These are phyloP conservation scores for Ophraella communa DNA, from an alignment of 2,888 invertebrate species.

Conservation along the genomic window DNA sequence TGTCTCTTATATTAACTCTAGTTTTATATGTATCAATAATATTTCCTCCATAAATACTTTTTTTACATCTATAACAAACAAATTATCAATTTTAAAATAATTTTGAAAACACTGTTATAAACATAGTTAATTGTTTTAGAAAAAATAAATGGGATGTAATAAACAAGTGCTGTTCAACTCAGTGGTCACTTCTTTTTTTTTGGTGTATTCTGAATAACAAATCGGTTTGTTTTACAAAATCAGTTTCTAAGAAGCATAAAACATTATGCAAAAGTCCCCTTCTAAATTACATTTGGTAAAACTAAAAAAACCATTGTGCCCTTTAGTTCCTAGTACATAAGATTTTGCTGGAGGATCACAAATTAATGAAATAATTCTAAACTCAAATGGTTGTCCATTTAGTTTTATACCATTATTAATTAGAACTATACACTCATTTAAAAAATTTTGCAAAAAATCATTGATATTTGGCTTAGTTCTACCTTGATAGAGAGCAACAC, in stretches of 20 bases:
- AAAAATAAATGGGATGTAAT: no score
- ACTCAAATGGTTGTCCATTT: slow-evolving; percentile 6
- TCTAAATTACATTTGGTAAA: slow-evolving; percentile 22
- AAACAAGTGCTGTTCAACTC: no score
- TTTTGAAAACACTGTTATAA: no score
- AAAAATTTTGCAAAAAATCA: slow-evolving; percentile 23
- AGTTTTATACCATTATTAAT: slow-evolving; percentile 19
- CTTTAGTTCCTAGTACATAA: slow-evolving; percentile 6
- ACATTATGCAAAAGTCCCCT: slow-evolving; percentile 17
- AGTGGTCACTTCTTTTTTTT: no score
- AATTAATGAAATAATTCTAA: slow-evolving; percentile 12
- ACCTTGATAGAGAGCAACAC: slow-evolving; percentile 18
- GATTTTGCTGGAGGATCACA: slow-evolving; percentile 25
- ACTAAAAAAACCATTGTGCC: slow-evolving; percentile 21
- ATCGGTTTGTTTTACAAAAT: slow-evolving; percentile 17
- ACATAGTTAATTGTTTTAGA: no score
- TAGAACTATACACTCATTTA: slow-evolving; percentile 8
- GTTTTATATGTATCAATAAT: no score
- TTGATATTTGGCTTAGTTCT: slow-evolving; percentile 18
- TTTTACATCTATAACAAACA: no score
- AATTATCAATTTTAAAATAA: no score
- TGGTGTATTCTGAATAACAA: slow-evolving; percentile 16
- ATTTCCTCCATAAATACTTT: no score
- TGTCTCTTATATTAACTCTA: no score
- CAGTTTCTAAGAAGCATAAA: slow-evolving; percentile 17